These are phyloP conservation scores for Crambe crambe DNA, from an alignment of 37 sponge, comb jelly and placozoan species.

Conservation along the genomic window DNA sequence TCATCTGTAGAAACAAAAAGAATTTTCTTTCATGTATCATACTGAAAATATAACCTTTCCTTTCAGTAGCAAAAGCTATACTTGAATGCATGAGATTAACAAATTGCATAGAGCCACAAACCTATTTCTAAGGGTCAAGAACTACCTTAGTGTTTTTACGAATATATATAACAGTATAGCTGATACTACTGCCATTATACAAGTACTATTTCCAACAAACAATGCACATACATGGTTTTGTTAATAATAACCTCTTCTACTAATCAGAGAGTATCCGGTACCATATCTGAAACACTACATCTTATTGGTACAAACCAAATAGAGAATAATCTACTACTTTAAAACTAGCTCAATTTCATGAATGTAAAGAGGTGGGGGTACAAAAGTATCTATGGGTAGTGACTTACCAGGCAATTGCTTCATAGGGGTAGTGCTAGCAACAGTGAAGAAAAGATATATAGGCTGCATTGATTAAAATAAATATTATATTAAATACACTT, in stretches of 20 bases:
- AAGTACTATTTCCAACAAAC: too few relatives aligned
- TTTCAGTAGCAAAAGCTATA: neutral
- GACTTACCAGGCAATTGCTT: conserved; percentile 28
- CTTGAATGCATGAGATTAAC: conserved; percentile 19
- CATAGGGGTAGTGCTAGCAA: conserved; percentile 45
- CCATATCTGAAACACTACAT: too few relatives aligned
- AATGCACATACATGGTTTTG: too few relatives aligned
- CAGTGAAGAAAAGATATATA: conserved; percentile 55
- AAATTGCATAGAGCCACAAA: conserved; percentile 8
- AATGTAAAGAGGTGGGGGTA: too few relatives aligned
- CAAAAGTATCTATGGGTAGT: too few relatives aligned
- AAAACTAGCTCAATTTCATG: too few relatives aligned
- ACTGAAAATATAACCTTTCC: neutral
- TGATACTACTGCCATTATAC: too few relatives aligned
- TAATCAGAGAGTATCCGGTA: neutral
- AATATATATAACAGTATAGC: too few relatives aligned
- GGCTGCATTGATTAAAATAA: conserved; percentile 29
- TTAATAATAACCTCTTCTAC: too few relatives aligned
- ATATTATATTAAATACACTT: too few relatives aligned
- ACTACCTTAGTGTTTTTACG: neutral
- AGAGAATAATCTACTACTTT: too few relatives aligned
- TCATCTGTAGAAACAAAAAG: conserved; percentile 35
- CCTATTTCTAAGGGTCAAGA: neutral
- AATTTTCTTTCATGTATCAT: neutral
- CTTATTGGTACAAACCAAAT: too few relatives aligned